These are phyloP conservation scores for Heliconius charithonia DNA, from an alignment of 2,888 invertebrate species.

Conservation along the genomic window DNA sequence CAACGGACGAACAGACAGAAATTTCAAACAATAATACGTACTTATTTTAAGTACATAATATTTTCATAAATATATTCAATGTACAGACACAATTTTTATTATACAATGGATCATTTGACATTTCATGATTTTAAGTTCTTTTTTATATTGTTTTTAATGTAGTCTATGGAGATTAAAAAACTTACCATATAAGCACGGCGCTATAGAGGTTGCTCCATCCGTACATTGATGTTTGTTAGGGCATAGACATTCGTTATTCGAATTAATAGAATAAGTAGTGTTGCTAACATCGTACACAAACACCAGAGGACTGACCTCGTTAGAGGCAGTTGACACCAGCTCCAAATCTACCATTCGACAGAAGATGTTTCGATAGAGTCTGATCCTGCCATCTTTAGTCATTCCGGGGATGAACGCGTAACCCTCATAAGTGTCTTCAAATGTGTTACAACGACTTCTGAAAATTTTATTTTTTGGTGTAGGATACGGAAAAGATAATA, in stretches of 20 bases:
- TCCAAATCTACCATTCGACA: conserved; percentile 86
- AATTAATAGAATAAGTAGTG: conserved; percentile 84
- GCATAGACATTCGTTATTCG: conserved; percentile 87
- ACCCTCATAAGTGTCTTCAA: conserved; percentile 89
- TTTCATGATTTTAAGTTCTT: no score
- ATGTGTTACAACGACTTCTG: conserved; percentile 86
- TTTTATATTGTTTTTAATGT: no score
- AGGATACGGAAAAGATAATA: background rate
- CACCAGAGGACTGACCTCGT: conserved; percentile 81
- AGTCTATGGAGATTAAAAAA: background rate
- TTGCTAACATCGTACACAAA: conserved; percentile 85
- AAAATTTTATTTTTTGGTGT: conserved; percentile 25
- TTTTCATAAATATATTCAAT: no score
- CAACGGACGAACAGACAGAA: no score
- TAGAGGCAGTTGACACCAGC: conserved; percentile 53
- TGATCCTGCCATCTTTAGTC: conserved; percentile 76
- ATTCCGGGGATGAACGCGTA: conserved; percentile 87
- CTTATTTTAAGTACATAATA: no score
- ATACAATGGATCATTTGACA: no score
- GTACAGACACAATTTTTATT: no score
- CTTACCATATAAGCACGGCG: conserved; percentile 89
- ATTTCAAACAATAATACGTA: no score
- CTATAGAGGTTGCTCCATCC: conserved; percentile 86
- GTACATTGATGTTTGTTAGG: conserved; percentile 66
- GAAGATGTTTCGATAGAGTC: conserved; percentile 89